Percentiles rank a stretch among this genome's conserved stretches.
phyloP scores from a whole-genome alignment of 2,888 invertebrate genomes.

The Elegia similella region DNA sequence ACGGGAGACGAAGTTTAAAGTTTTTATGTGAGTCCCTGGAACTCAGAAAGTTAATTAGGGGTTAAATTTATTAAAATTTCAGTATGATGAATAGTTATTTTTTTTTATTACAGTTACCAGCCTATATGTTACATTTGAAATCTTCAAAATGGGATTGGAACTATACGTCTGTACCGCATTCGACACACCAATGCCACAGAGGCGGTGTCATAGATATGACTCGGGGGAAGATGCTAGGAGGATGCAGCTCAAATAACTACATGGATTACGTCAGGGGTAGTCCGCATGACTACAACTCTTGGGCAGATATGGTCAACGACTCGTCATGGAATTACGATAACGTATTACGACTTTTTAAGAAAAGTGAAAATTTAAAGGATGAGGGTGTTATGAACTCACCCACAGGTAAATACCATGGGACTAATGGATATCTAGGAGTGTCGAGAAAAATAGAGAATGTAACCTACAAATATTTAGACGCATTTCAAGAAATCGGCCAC shows the following conservation, averaged over 20 bases:
- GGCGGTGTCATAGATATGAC: slow-evolving; percentile 20
- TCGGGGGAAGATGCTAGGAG: slow-evolving; percentile 45
- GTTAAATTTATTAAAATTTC: no score
- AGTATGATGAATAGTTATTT: no score
- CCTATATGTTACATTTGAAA: slow-evolving; percentile 22
- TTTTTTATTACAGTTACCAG: slow-evolving; percentile 32
- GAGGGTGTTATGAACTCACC: slow-evolving; percentile 27
- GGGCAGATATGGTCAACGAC: slow-evolving; percentile 33
- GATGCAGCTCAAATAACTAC: slow-evolving; percentile 36
- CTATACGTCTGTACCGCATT: slow-evolving; percentile 27
- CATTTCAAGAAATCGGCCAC: slow-evolving; percentile 61
- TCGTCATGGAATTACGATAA: slow-evolving; percentile 38
- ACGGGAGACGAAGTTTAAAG: no score
- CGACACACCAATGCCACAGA: slow-evolving; percentile 1
- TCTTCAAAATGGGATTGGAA: slow-evolving; percentile 34
- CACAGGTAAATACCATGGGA: slow-evolving; percentile 28
- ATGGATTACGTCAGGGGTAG: slow-evolving; percentile 39
- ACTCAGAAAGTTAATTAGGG: not conserved
- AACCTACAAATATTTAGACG: slow-evolving; percentile 36
- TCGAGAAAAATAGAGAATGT: slow-evolving; percentile 24
- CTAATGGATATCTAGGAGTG: slow-evolving; percentile 32
- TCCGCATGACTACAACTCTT: slow-evolving; percentile 34
- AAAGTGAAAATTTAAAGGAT: slow-evolving; percentile 38
- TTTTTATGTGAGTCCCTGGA: not conserved
- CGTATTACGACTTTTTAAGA: slow-evolving; percentile 40